Percentiles rank a stretch among this genome's conserved stretches.
Conservation (phyloP, 2,888 invertebrate genomes). For the Pterobdella sp. region DNA sequence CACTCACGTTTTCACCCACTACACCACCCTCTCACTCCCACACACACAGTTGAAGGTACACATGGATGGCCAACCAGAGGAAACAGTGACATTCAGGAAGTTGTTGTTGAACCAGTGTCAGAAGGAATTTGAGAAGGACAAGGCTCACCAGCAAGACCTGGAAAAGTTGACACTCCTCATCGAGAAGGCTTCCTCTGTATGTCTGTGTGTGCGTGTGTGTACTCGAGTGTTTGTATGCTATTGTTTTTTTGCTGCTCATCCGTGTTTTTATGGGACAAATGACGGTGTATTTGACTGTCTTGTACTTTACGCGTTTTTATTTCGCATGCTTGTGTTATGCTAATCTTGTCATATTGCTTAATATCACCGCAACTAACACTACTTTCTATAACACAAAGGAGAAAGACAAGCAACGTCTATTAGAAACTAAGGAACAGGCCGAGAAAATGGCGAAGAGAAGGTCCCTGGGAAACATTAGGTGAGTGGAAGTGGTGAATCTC, state of each 20-base stretch:
- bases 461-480: constrained; percentile 39
- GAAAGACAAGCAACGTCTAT: constrained; percentile 33
- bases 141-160: constrained; percentile 60
- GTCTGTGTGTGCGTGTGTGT: constrained; percentile 20
- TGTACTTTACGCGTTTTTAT: neutral
- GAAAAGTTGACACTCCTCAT: constrained; percentile 42
- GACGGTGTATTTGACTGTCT: neutral
- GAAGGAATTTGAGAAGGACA: constrained; percentile 76
- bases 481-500: neutral
- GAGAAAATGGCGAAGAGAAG: constrained; percentile 35
- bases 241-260: neutral
- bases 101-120: constrained; percentile 77
- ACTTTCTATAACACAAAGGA: constrained; percentile 19
- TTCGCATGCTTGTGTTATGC: too few species aligned
- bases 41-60: constrained; percentile 60
- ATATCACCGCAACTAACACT: neutral
- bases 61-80: constrained; percentile 48
- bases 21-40: too few species aligned
- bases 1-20: neutral
- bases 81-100: constrained; percentile 64
- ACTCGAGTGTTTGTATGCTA: constrained; percentile 35
- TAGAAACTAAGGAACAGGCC: constrained; percentile 31
- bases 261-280: neutral
- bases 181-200: constrained; percentile 40
- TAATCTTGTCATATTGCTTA: neutral